Base-by-base conservation (phyloP, 2,797 vertebrate genomes). In the Lacerta viridis region DNA sequence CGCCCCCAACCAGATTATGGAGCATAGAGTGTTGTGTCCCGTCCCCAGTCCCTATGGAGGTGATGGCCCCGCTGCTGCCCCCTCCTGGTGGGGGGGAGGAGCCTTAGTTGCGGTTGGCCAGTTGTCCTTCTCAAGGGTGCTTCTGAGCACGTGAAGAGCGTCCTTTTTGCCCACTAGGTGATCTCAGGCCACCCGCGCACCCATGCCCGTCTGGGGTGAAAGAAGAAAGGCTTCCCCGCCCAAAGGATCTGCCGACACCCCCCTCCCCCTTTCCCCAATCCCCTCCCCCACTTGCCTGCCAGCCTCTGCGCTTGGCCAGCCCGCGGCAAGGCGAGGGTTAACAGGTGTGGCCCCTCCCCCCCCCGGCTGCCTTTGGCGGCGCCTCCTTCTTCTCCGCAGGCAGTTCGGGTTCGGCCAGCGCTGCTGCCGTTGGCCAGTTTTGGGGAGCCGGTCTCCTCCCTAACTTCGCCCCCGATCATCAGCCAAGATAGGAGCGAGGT, bases 371-470 rank as follows among this genome's bases (percentile, higher is more conserved):
- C 50, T 55, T 55, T 55, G 50, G 50, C 50, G 50, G 50, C 39
- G n/a, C 41, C 41, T 2, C 17, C 41, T 3, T 4, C 68, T 27
- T 36, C 36, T 33, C 17, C 20, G 61, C 29, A 33, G 82, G 9
- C 64, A 55, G 69, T 79, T 74, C 39, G 74, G 36, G 55, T 84
- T 78, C n/a, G 82, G n/a, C 85, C 64, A 4, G 84, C 80, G 29
- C 75, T 76, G 50, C 27, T 85, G 43, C 25, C 90, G 13, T 55
- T 80, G 93, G 90, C 59, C 92, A 80, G 86, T 87, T 83, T 81
- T 27, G 91, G 74, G 91, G 72, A 64, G 84, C 61, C n/a, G 84
- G 64, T 7, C 76, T 86, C 85, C 75, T 68, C 29, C 59, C 1
- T 9, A 33, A 17, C 3, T 74, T 74, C 36, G 17, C 36, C 50